These are phyloP conservation scores for Euphonia xanthogaster DNA, from an alignment of 2,797 vertebrate species.

Conservation along the genomic window DNA sequence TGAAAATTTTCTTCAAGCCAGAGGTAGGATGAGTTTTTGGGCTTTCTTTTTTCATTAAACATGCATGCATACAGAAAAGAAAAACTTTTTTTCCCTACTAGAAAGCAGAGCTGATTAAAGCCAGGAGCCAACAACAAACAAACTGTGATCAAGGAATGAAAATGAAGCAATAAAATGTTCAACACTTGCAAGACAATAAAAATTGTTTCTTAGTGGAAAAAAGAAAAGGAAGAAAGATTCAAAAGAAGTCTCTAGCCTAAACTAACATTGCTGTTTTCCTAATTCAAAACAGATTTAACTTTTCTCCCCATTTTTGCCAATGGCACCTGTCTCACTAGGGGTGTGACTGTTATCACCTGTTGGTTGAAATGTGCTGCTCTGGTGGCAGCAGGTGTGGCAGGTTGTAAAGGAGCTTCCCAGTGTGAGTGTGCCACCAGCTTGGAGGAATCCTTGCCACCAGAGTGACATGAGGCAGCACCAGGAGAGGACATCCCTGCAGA, in stretches of 20 bases:
- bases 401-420: background rate
- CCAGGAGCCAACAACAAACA: background rate
- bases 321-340: background rate
- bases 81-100: slow-evolving; percentile 13
- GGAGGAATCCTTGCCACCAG: background rate
- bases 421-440: background rate
- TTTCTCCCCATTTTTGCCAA: background rate
- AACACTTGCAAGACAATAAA: slow-evolving; percentile 23
- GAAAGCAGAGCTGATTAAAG: slow-evolving; percentile 21
- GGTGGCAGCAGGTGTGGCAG: background rate
- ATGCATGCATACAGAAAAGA: background rate
- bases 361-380: background rate
- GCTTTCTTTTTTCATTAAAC: background rate
- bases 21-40: background rate
- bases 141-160: slow-evolving; percentile 18
- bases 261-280: background rate
- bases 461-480: fast-evolving
- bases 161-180: slow-evolving; percentile 41
- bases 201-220: background rate
- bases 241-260: background rate
- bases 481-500: background rate
- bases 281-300: background rate
- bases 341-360: background rate
- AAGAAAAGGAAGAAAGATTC: background rate
- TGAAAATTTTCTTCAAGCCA: slow-evolving; percentile 36